Evolutionary conservation across 2,888 invertebrate species (phyloP), one percentile per base, ranked within the genome.

Genomic region (Marronus borbonicus): DNA sequence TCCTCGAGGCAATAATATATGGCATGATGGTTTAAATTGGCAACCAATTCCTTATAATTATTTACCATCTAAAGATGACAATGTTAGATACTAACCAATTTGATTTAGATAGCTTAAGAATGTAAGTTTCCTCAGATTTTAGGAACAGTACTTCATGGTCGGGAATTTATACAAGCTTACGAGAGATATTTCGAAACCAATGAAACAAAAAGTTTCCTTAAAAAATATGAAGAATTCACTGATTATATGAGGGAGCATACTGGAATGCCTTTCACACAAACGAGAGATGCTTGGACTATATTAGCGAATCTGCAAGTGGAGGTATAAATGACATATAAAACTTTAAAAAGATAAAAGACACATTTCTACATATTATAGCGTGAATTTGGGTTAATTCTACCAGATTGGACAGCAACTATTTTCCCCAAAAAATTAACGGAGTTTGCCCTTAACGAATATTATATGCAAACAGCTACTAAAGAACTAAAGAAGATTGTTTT

Each of bases 21-120:
- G 75, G 69, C 28, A 62, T n/a, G 17, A 76, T 31, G 28, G 36
- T 36, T 62, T 78, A 62, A 60, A 58, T 39, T 78, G 78, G 78
- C 78, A 78, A n/a, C 78, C 78, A 3, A 70, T 78, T 24, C 76
- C 78, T 12, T 76, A 64, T 20, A 55, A 50, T 17, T 76, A 44
- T 68, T 28, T 68, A 17, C 68, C 50, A 39, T 8, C 17, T 10
- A 60, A 78, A 20, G 52, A 78, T 2, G 76, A 76, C 55, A 36
- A 39, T n/a, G 76, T 70, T 62, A 64, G 31, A 31, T 31, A 12
- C 14, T 65, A 24, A n/a, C 64, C 28, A 24, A 49, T 24, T 65
- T 76, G 14, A 14, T 44, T 20, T 50, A 28, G 17, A 20, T 28
- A 64, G 28, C 28, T 0, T 64, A n/a, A 24, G 3, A 65, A 3